Evolutionary conservation across 92 coral and sea anemone genomes (phyloP).

Genomic region (Palythoa grandis): DNA sequence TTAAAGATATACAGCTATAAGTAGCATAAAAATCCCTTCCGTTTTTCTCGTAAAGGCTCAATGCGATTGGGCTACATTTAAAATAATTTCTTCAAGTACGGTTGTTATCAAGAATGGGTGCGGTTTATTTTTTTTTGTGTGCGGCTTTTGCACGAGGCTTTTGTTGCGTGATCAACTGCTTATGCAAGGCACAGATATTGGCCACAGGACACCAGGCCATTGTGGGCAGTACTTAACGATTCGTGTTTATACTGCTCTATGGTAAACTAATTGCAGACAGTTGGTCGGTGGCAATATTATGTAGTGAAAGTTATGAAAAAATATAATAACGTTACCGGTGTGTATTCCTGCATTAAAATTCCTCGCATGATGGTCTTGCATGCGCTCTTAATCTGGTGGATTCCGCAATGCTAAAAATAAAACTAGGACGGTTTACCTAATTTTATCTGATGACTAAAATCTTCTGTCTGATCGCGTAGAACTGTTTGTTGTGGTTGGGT

Average conservation of each 20-base stretch:
- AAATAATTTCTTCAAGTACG: not conserved
- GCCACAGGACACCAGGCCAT: slow-evolving; percentile 3
- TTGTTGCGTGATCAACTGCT: slow-evolving; percentile 23
- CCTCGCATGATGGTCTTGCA: not conserved
- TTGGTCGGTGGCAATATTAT: slow-evolving; percentile 23
- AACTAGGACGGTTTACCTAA: not conserved
- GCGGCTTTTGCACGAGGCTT: not conserved
- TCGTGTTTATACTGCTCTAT: not conserved
- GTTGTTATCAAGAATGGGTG: not conserved
- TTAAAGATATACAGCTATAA: no score
- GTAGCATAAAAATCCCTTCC: not conserved
- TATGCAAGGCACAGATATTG: slow-evolving; percentile 16
- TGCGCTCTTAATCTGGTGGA: not conserved
- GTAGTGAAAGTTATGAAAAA: not conserved
- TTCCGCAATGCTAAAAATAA: not conserved
- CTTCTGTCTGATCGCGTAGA: not conserved
- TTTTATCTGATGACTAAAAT: not conserved
- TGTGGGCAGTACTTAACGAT: slow-evolving; percentile 8
- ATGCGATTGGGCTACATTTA: not conserved
- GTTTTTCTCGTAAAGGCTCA: not conserved
- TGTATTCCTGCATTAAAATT: not conserved
- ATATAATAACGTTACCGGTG: slow-evolving; percentile 1
- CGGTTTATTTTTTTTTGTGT: not conserved
- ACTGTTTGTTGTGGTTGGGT: not conserved
- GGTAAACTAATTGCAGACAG: slow-evolving; percentile 25